These are phyloP conservation scores for Ursus arctos DNA, from an alignment of 2,113 vertebrate species.

Conservation along the genomic window DNA sequence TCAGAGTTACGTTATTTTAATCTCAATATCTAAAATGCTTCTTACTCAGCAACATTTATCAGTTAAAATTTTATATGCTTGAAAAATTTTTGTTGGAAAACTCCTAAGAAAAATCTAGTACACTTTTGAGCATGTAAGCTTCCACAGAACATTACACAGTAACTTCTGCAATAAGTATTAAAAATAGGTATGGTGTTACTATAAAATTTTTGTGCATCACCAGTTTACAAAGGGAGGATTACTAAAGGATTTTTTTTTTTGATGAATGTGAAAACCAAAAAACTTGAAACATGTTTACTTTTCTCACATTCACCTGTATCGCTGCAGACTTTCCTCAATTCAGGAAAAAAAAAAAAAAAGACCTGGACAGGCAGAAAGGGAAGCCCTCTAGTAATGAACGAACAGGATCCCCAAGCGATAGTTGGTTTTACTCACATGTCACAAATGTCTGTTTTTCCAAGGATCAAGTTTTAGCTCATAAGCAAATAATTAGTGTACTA, in stretches of 20 bases:
- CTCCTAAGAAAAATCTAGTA: neutral
- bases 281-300: constrained; percentile 11
- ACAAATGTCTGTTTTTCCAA: neutral
- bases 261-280: neutral
- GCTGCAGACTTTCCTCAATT: neutral
- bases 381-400: neutral
- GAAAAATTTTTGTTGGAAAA: neutral
- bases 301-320: neutral
- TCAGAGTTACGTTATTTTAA: neutral
- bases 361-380: neutral
- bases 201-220: neutral
- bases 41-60: neutral
- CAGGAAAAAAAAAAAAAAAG: neutral
- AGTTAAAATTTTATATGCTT: neutral
- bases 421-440: neutral
- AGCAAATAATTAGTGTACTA: neutral
- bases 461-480: constrained; percentile 40
- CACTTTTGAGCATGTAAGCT: neutral
- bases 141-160: neutral
- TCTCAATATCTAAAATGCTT: neutral
- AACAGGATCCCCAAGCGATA: neutral
- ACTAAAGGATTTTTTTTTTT: neutral
- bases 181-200: neutral
- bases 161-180: neutral
- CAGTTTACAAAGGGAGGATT: constrained; percentile 37